Percentiles rank a stretch among this genome's conserved stretches.
Conservation (phyloP, 2,113 vertebrate genomes). For the Morone chrysops region DNA sequence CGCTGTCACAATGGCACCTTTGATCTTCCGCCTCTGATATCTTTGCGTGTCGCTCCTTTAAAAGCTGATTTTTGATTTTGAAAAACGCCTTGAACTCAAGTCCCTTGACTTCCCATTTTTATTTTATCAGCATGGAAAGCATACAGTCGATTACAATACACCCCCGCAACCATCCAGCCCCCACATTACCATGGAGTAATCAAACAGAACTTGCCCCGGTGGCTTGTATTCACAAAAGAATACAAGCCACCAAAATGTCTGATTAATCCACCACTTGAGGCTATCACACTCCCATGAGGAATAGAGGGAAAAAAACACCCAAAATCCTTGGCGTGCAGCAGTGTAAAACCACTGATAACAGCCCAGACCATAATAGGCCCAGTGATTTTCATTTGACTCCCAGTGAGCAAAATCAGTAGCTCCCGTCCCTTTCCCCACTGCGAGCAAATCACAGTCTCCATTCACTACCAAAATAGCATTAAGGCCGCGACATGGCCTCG, state of each 20-base stretch:
- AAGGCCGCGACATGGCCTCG: slow-evolving; percentile 50
- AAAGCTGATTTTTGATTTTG: slow-evolving; percentile 47
- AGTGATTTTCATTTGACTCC: slow-evolving; percentile 78
- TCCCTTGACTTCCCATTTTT: slow-evolving; percentile 23
- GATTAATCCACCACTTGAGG: slow-evolving; percentile 74
- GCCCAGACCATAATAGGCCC: slow-evolving; percentile 58
- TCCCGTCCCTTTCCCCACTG: slow-evolving; percentile 54
- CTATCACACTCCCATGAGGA: slow-evolving; percentile 64
- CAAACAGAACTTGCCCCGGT: slow-evolving; percentile 69
- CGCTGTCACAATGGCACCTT: slow-evolving; percentile 34
- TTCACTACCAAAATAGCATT: slow-evolving; percentile 56
- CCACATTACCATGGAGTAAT: slow-evolving; percentile 63
- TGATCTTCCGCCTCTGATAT: slow-evolving; percentile 27
- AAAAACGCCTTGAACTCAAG: slow-evolving; percentile 48
- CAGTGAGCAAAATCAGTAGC: slow-evolving; percentile 71
- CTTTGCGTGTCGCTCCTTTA: slow-evolving; percentile 6
- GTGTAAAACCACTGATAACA: slow-evolving; percentile 64
- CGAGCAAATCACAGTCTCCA: slow-evolving; percentile 61
- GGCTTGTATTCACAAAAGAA: slow-evolving; percentile 66
- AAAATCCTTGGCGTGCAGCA: slow-evolving; percentile 43
- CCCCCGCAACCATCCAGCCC: slow-evolving; percentile 49
- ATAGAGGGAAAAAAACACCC: not conserved
- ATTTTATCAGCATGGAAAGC: slow-evolving; percentile 46
- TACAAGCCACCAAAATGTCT: slow-evolving; percentile 66
- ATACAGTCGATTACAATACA: slow-evolving; percentile 53